Evolutionary conservation across 1,140 invertebrate genomes (phyloP), one percentile per base, ranked within the genome.

Genomic region (Potamilus streckersoni): DNA sequence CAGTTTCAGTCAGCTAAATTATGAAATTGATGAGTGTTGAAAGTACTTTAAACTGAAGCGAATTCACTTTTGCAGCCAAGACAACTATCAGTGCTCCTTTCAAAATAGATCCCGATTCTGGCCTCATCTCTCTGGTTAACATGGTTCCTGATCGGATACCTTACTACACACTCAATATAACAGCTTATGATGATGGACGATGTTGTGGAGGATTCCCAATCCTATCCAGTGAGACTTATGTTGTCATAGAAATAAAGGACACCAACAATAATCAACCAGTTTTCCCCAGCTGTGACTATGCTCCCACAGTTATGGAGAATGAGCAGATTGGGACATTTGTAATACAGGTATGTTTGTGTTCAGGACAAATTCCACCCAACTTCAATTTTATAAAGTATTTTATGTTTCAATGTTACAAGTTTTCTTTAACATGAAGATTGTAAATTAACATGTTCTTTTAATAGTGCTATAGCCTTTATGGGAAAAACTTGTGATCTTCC

Each of bases 201-300:
- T 86, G 86, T 66, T 88, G 86, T 77, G 80, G 74, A 15, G 81
- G 82, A 3, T 69, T 59, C 49, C 73, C 73, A 20, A 76, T 66
- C 8, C 76, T 79, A 16, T 75, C 76, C 58, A 84, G 76, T 58
- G 64, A 78, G 16, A 74, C 80, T 11, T 78, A 65, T 69, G 66
- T 81, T 12, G 64, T 79, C 12, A 73, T 84, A 11, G 81, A 85
- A 63, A 83, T 87, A 5, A 82, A 82, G 58, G 85, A 87, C 61
- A 81, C 84, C 60, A 84, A 85, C 69, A 82, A 85, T 61, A 85
- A 86, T 57, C 84, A 85, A 63, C 85, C 85, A 23, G 64, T 68
- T 49, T 87, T 85, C 74, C 74, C 74, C 5, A 72, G 74, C 61
- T 87, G 85, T 82, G 82, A 80, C 60, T 82, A 84, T 67, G 77